Evolutionary conservation across 2,113 vertebrate species (phyloP), one percentile per base, ranked within the genome.

Genomic region (Emydura subglobosa): DNA sequence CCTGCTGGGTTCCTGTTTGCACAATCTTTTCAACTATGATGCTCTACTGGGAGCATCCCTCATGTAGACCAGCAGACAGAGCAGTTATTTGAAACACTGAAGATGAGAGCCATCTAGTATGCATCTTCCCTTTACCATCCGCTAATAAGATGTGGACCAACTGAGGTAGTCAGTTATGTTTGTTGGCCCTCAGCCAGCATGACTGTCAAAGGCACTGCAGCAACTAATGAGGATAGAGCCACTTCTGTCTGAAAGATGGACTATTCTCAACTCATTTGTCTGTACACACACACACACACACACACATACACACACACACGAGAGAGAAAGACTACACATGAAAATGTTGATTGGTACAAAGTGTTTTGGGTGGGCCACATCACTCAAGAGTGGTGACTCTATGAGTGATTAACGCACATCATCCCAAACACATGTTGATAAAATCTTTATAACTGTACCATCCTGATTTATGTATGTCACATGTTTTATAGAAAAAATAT

Each of bases 111-210:
- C 72, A 86, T 61, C 91, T 34, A 61, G 78, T 88, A 50, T 39
- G 10, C 14, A 25, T 17, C 86, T 90, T 81, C n/a, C 19, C 61
- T 90, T 5, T 72, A 61, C 86, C 72, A 72, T 51, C 79, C 93
- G 59, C 68, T 91, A 91, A 91, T 59, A 91, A 50, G 82, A 79
- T 79, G 86, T 44, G 95, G 89, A 90, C 31, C 59, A 65, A 29
- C 59, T 86, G 53, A 94, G 90, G 61, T 49, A 5, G 29, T 55
- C 47, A 24, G 51, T 87, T 82, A 54, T 1, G 0, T 89, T 94
- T 87, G 47, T 72, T 72, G n/a, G 65, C 53, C 85, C 13, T 61
- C 12, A 93, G 78, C 44, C 93, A 50, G 87, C 50, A 86, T 47
- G 83, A 76, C 2, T 39, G 19, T 72, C n/a, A 27, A 27, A 82